A percentile compares a stretch with the other conserved stretches of the same genome.
Conservation (phyloP, 1,140 invertebrate genomes). For the Bombus affinis region DNA sequence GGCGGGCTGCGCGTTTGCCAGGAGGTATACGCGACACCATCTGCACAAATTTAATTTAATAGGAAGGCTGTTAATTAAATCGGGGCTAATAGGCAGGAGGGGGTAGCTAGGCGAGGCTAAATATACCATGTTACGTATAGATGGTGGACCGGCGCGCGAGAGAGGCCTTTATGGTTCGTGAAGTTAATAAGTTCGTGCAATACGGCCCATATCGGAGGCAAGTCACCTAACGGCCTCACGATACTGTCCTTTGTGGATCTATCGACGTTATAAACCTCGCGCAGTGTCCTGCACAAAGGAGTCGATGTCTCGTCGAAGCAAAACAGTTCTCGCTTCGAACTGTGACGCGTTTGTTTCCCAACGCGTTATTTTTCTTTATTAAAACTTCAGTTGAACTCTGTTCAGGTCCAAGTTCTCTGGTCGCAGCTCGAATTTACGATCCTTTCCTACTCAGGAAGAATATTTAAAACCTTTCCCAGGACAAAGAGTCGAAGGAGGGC, state of each 20-base stretch:
- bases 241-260: constrained; percentile 9
- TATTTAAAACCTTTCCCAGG: neutral
- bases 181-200: constrained; percentile 57
- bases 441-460: neutral
- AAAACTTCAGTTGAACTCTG: too few relatives aligned
- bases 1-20: too few relatives aligned
- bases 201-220: constrained; percentile 38
- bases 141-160: neutral
- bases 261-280: neutral
- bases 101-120: constrained; percentile 17
- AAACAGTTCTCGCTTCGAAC: neutral
- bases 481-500: constrained; percentile 52
- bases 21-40: neutral
- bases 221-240: constrained; percentile 25
- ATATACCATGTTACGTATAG: neutral
- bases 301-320: too few relatives aligned
- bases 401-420: neutral
- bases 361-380: neutral
- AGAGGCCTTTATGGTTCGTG: constrained; percentile 43
- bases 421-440: neutral
- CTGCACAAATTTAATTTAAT: constrained; percentile 53
- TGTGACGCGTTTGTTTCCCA: neutral
- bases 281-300: constrained; percentile 5
- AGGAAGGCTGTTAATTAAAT: constrained; percentile 62
- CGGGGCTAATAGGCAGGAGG: constrained; percentile 22